Evolutionary conservation across 2,888 invertebrate genomes (phyloP).

Genomic region (Ophioninae sp.): DNA sequence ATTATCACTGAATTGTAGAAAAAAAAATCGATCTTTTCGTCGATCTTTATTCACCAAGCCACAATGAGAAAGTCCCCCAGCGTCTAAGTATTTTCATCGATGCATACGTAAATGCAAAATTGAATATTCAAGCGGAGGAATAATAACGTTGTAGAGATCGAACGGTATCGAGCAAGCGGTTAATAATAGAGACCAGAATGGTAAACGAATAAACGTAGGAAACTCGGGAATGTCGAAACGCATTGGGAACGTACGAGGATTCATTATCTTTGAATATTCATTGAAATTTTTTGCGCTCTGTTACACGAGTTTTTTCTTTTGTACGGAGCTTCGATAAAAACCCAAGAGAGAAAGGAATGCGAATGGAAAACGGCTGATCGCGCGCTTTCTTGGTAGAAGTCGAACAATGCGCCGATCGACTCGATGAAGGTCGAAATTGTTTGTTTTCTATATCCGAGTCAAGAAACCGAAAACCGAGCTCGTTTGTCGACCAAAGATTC

Average conservation of each 20-base stretch:
- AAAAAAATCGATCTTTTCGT: no score
- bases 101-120: neutral
- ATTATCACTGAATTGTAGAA: no score
- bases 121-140: neutral
- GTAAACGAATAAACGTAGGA: conserved; percentile 5
- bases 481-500: neutral
- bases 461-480: neutral
- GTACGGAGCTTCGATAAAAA: conserved; percentile 13
- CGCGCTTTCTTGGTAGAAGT: neutral
- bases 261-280: conserved; percentile 41
- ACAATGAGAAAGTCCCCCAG: neutral
- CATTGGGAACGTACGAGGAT: conserved; percentile 44
- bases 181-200: neutral
- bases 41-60: no score
- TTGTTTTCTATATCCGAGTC: neutral
- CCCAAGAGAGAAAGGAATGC: conserved; percentile 36
- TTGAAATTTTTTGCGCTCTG: conserved; percentile 35
- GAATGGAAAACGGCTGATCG: conserved; percentile 13
- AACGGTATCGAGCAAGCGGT: conserved; percentile 23
- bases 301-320: conserved; percentile 27
- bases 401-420: conserved; percentile 5
- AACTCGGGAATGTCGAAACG: conserved; percentile 9
- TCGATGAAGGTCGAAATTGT: conserved; percentile 4
- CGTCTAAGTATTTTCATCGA: neutral
- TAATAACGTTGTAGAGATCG: conserved; percentile 8